phyloP scores from a whole-genome alignment of 2,113 vertebrate species.

The Engraulis encrasicolus region DNA sequence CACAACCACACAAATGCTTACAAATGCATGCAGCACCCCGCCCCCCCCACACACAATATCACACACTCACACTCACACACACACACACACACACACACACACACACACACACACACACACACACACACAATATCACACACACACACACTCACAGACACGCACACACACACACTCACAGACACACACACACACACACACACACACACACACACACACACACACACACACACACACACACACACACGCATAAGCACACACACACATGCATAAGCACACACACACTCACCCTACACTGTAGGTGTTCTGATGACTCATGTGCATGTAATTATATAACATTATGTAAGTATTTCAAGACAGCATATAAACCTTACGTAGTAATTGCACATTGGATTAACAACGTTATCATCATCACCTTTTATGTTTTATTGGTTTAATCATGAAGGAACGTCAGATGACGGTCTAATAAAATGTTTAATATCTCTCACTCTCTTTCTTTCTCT shows the following conservation, averaged over 20 bases:
- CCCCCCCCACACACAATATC: neutral
- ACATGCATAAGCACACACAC: neutral
- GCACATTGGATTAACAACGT: too few relatives aligned
- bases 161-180: neutral
- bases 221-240: neutral
- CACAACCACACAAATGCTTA: neutral
- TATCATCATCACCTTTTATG: too few relatives aligned
- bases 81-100: neutral
- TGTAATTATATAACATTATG: neutral
- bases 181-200: slow-evolving; percentile 4
- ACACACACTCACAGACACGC: neutral
- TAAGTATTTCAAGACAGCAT: too few relatives aligned
- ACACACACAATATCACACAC: neutral
- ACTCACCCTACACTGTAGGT: too few relatives aligned
- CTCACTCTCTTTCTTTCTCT: neutral
- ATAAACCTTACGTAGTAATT: too few relatives aligned
- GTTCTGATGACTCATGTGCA: neutral
- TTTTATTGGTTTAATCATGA: too few relatives aligned
- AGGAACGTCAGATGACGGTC: too few relatives aligned
- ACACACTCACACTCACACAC: neutral
- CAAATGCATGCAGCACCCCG: neutral
- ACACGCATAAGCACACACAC: neutral
- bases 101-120: neutral
- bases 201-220: neutral
- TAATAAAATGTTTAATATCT: neutral